Base-by-base conservation (phyloP, 2,797 vertebrate genomes). In the Acridotheres tristis region DNA sequence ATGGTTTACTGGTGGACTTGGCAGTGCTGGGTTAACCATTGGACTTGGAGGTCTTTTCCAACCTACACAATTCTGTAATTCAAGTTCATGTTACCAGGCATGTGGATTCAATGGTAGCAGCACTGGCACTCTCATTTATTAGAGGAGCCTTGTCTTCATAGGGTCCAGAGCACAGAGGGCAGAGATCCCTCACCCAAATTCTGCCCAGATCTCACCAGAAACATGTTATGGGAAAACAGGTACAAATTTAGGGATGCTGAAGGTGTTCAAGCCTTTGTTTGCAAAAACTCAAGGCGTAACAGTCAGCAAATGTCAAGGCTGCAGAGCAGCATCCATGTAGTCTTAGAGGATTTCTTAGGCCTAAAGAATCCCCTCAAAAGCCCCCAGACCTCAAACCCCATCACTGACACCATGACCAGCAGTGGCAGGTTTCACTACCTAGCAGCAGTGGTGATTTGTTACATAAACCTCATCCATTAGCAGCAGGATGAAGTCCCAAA, bases 41-140 rank as follows among this genome's bases (percentile, higher is more conserved):
- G 43, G 27, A 18, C 57, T 65, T 84, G n/a, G 18, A 51, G 21
- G 7, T 16, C 14, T 84, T 77, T 77, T 65, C 29, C 53, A 59
- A 42, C 30, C 13, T 42, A 61, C 84, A 61, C 11, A 25, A 25
- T 36, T 66, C 34, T 13, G 2, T 36, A 34, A 42, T 54, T 26
- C 43, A 53, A 57, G 16, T 30, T 42, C 16, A 4, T 23, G 4
- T 36, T 29, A 29, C 32, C 25, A 74, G 68, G 29, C 23, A 80
- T 36, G 16, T 0, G 0, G 55, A 40, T 43, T 81, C n/a, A 23
- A 7, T 19, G 18, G 7, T 25, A 9, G 0, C 34, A 85, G 51
- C 29, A 17, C 48, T 47, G n/a, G 10, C 29, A 9, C 7, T 78
- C 42, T 8, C 30, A 19, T 82, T 86, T 81, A 14, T 75, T 57